These are phyloP conservation scores for Spodoptera frugiperda DNA, from an alignment of 1,140 invertebrate species.

Conservation along the genomic window DNA sequence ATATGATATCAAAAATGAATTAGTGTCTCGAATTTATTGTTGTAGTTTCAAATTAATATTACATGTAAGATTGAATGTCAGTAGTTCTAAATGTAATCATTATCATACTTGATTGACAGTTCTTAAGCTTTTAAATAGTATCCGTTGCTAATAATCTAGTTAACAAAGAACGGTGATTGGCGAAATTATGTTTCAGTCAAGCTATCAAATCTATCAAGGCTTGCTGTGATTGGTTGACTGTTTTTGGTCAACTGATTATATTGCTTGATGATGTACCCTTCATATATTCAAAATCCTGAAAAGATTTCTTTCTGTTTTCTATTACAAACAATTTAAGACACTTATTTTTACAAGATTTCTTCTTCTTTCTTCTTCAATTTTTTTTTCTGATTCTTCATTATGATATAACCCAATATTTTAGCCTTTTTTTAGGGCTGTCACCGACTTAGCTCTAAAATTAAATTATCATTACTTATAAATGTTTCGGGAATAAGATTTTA, in stretches of 20 bases:
- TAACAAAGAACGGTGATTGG: too few relatives aligned
- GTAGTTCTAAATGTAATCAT: slow-evolving; percentile 5
- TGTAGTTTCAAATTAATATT: slow-evolving; percentile 20
- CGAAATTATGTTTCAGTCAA: too few relatives aligned
- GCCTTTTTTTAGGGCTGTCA: neutral
- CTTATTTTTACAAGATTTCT: too few relatives aligned
- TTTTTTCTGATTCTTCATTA: neutral
- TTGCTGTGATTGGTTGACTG: too few relatives aligned
- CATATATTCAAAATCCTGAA: too few relatives aligned
- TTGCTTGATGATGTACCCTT: too few relatives aligned
- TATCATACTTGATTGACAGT: neutral
- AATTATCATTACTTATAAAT: slow-evolving; percentile 23
- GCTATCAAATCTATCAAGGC: too few relatives aligned
- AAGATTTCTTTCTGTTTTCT: too few relatives aligned
- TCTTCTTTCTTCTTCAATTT: neutral
- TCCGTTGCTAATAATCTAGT: too few relatives aligned
- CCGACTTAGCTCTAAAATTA: slow-evolving; percentile 2
- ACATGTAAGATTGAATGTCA: slow-evolving; percentile 22
- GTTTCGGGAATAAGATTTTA: slow-evolving; percentile 15
- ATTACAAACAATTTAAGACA: too few relatives aligned
- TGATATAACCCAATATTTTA: neutral
- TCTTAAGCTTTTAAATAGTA: neutral
- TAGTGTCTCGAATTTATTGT: slow-evolving; percentile 36
- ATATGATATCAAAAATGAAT: slow-evolving; percentile 10
- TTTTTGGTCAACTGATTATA: too few relatives aligned